Base-by-base conservation (phyloP, 2,888 invertebrate genomes). In the Hirudinaria manillensis region DNA sequence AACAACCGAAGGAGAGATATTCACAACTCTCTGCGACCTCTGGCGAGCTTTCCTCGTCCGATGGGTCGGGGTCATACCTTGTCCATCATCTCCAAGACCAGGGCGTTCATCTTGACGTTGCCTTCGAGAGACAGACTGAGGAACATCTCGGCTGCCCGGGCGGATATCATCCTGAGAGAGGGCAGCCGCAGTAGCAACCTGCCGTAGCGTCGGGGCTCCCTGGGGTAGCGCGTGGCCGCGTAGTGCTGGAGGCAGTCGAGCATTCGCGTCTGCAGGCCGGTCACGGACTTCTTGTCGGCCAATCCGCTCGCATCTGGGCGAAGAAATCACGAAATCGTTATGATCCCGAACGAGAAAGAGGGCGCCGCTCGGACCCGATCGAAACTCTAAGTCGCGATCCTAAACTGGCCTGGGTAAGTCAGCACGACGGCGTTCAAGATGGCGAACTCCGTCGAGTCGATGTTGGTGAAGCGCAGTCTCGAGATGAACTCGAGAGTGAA, bases 61-160 rank as follows among this genome's bases (percentile, higher is more conserved):
- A 45, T 16, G 16, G 45, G 45, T 16, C 45, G 16, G 16, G 16
- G 45, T 61, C 61, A 61, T 27, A 70, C 38, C 34, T 70, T 71
- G 61, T 81, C 82, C 78, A 85, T 84, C 83, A 85, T 84, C 75
- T 85, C 84, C 53, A 82, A 77, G 0, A 85, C 85, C n/a, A 85
- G 80, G 16, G 82, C 83, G 76, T 83, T 85, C 53, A 85, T 79
- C 68, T 83, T 83, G 34, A 84, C 79, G 27, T 81, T 82, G 16
- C 84, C 84, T 38, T 84, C 84, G 32, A 85, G 78, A 6, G 83
- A 83, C 72, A 84, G 77, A 7, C 82, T 82, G 61, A 85, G 79
- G 76, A 85, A 84, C 29, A 83, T 78, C 74, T 85, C 85, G 0
- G 84, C 84, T n/a, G 84, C 84, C 74, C 83, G 83, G 19, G 84